phyloP scores from a whole-genome alignment of 2,888 invertebrate species.

The Xanthorhoe designata region DNA sequence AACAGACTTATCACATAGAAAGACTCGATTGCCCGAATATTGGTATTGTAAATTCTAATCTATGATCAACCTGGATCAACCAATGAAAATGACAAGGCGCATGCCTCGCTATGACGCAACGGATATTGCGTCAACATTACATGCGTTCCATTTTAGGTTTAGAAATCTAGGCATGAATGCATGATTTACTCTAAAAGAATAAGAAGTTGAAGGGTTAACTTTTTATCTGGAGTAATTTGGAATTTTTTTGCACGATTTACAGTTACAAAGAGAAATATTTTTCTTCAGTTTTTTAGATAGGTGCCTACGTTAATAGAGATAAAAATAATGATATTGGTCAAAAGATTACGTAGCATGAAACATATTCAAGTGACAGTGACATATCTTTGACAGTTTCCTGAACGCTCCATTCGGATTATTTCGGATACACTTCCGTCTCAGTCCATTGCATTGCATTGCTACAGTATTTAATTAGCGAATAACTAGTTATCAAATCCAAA shows the following conservation, averaged over 20 bases:
- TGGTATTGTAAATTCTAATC: slow-evolving; percentile 78
- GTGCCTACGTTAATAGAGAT: too few species aligned
- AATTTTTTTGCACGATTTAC: background rate
- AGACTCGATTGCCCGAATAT: slow-evolving; percentile 79
- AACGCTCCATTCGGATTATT: too few species aligned
- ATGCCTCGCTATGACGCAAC: slow-evolving; percentile 87
- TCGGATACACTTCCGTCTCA: background rate
- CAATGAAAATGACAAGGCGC: slow-evolving; percentile 86
- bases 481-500: too few species aligned
- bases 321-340: too few species aligned
- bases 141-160: slow-evolving; percentile 44
- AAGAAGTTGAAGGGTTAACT: too few species aligned
- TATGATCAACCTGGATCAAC: slow-evolving; percentile 81
- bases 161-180: background rate
- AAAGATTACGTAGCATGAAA: background rate
- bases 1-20: slow-evolving; percentile 81
- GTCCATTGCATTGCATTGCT: too few species aligned
- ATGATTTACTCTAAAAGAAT: background rate
- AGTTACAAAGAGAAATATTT: too few species aligned
- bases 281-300: too few species aligned
- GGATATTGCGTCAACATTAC: slow-evolving; percentile 85
- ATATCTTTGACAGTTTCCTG: background rate
- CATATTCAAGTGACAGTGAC: background rate
- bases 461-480: too few species aligned
- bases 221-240: background rate